phyloP scores from a whole-genome alignment of 2,797 vertebrate species.

The Prunella strophiata region DNA sequence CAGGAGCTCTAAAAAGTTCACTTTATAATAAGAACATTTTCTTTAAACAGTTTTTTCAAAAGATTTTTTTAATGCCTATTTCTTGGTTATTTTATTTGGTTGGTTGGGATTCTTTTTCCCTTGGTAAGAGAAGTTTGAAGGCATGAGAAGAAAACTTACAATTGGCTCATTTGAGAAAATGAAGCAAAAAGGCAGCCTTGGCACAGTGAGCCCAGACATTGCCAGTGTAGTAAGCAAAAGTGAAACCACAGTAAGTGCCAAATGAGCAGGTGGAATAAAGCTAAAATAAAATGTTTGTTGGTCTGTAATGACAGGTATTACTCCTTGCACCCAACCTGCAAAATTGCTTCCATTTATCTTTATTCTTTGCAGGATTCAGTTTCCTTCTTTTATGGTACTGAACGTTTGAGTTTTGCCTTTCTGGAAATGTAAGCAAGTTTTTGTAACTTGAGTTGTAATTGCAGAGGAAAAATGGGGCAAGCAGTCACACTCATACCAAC shows the following conservation, averaged over 20 bases:
- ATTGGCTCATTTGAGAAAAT: background rate
- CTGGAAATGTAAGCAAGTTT: background rate
- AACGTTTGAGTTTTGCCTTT: background rate
- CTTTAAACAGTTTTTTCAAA: background rate
- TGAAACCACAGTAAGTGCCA: background rate
- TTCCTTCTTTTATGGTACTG: background rate
- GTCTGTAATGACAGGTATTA: background rate
- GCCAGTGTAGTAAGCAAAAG: background rate
- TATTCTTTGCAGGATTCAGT: background rate
- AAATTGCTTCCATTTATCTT: background rate
- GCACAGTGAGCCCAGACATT: background rate
- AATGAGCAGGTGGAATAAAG: background rate
- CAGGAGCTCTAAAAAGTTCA: background rate
- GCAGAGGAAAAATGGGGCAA: background rate
- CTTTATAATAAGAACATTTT: background rate
- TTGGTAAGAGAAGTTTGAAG: background rate
- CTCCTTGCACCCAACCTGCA: background rate
- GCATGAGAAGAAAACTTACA: background rate
- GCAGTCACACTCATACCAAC: background rate
- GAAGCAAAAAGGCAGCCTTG: background rate
- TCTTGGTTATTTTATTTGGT: background rate
- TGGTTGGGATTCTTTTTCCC: background rate
- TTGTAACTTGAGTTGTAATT: background rate
- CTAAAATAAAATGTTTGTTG: background rate
- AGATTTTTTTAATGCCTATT: background rate